phyloP scores from a whole-genome alignment of 2,888 invertebrate genomes.

The Hartigia nigra region DNA sequence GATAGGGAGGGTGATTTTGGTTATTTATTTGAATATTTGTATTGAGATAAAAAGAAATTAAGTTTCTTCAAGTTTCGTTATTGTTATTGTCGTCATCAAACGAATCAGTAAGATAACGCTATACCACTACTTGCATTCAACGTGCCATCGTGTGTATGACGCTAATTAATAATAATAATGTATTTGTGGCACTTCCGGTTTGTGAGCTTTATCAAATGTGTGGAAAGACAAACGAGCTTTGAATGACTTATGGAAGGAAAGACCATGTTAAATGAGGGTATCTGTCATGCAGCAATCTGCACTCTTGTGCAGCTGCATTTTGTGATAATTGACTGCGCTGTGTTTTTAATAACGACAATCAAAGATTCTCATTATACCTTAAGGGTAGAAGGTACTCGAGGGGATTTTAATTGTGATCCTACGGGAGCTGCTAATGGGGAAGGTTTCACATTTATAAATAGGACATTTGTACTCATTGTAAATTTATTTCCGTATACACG shows the following conservation, averaged over 20 bases:
- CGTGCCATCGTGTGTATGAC: background rate
- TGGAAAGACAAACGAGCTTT: background rate
- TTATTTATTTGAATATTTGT: background rate
- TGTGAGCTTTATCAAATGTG: background rate
- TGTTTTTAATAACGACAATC: background rate
- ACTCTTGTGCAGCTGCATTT: background rate
- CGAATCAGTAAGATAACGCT: background rate
- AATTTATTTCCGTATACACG: background rate
- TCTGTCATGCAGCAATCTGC: background rate
- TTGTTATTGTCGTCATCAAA: background rate
- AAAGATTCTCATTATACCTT: background rate
- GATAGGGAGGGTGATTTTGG: background rate
- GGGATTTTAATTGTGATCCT: background rate
- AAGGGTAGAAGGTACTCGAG: background rate
- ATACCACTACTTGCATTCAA: background rate
- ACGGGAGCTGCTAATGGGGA: background rate
- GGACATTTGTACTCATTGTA: background rate
- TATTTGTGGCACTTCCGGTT: background rate
- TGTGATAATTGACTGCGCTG: background rate
- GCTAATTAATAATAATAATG: background rate
- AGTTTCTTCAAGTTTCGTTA: background rate
- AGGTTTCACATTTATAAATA: background rate
- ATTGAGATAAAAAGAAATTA: background rate
- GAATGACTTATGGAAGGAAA: background rate
- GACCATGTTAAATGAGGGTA: background rate